Evolutionary conservation across 1,140 invertebrate genomes (phyloP).

Genomic region (Ylistrum balloti): DNA sequence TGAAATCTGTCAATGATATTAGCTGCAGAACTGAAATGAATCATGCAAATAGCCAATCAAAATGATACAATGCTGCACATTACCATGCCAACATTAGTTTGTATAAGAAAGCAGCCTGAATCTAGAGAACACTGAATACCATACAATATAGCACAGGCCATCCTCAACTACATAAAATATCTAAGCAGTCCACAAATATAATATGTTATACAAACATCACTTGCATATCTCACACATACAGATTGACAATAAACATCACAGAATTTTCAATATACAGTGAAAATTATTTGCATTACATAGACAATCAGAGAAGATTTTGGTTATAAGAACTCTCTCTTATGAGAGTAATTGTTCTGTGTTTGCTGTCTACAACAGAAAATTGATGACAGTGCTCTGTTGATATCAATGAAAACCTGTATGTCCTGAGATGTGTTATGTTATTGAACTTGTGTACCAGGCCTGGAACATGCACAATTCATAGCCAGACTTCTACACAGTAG

Average conservation of each 20-base stretch:
- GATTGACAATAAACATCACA: neutral
- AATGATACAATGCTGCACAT: neutral
- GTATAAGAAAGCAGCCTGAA: neutral
- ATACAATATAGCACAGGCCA: neutral
- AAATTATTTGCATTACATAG: neutral
- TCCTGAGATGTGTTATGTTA: neutral
- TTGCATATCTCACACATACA: neutral
- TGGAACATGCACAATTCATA: neutral
- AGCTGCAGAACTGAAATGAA: conserved; percentile 19
- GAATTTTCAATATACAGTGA: neutral
- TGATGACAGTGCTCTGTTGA: neutral
- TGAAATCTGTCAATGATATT: neutral
- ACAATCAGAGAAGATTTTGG: no score
- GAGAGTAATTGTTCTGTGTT: no score
- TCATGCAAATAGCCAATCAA: conserved; percentile 28
- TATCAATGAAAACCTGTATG: neutral
- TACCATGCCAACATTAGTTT: conserved; percentile 6
- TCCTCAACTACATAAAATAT: neutral
- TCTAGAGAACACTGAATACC: conserved; percentile 4
- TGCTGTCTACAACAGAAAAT: no score
- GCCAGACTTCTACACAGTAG: neutral
- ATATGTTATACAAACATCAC: neutral
- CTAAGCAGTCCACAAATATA: neutral
- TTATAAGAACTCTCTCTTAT: no score
- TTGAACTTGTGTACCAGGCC: neutral